Percentiles rank a stretch among this genome's conserved stretches.
phyloP scores from a whole-genome alignment of 2,888 invertebrate genomes.

The Harpalus rufipes region DNA sequence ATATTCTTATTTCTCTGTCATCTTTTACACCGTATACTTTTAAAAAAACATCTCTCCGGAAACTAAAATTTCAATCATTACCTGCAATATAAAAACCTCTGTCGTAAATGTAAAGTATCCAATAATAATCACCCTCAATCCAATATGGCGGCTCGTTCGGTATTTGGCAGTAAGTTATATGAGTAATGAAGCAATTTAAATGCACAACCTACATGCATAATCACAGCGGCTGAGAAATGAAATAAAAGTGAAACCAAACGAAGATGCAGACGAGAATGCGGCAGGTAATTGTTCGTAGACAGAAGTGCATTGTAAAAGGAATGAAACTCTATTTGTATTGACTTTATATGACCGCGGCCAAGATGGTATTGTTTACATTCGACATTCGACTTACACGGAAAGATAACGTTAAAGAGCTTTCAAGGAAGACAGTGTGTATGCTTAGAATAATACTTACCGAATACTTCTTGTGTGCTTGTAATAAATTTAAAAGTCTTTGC shows the following conservation, averaged over 20 bases:
- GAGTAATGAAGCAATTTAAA: constrained; percentile 67
- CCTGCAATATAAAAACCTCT: background rate
- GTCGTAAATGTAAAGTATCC: background rate
- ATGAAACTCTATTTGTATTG: constrained; percentile 2
- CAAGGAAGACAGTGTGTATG: background rate
- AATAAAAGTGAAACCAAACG: constrained; percentile 59
- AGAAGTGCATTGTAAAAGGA: constrained; percentile 14
- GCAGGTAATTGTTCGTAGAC: constrained; percentile 55
- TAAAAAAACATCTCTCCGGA: background rate
- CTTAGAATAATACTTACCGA: background rate
- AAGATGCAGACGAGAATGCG: constrained; percentile 43
- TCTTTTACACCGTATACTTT: background rate
- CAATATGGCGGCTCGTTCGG: constrained; percentile 27
- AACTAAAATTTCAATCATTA: background rate
- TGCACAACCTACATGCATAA: constrained; percentile 64
- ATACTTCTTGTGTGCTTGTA: background rate
- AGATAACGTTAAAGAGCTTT: background rate
- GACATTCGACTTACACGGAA: constrained; percentile 1
- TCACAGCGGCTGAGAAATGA: constrained; percentile 56
- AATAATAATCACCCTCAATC: background rate
- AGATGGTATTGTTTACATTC: constrained; percentile 12
- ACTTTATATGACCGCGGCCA: background rate
- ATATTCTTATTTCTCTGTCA: constrained; percentile 14
- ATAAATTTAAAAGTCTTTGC: too few relatives aligned
- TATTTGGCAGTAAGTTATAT: constrained; percentile 66